These are phyloP conservation scores for Elegia similella DNA, from an alignment of 2,888 invertebrate species.

Conservation along the genomic window DNA sequence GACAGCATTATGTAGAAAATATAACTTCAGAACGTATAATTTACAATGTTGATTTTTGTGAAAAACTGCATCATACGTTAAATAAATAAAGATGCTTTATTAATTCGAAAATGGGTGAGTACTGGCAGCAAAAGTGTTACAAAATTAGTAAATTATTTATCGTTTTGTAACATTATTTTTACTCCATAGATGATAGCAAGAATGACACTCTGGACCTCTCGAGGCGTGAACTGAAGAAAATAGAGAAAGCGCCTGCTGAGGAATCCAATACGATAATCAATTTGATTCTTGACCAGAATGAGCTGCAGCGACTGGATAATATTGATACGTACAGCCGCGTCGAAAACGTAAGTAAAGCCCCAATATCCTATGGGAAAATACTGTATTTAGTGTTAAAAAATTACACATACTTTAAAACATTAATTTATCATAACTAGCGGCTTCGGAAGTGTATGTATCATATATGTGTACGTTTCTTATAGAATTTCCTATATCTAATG, in stretches of 20 bases:
- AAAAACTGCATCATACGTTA: slow-evolving; percentile 41
- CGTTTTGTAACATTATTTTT: slow-evolving; percentile 15
- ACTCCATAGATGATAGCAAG: slow-evolving; percentile 42
- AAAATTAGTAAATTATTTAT: background rate
- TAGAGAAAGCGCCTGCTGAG: slow-evolving; percentile 86
- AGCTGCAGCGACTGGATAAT: slow-evolving; percentile 92
- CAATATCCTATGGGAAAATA: background rate
- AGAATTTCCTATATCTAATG: too few species aligned
- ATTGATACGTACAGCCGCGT: slow-evolving; percentile 90
- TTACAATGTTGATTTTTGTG: slow-evolving; percentile 60
- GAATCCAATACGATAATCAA: slow-evolving; percentile 86
- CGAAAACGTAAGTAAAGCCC: slow-evolving; percentile 83
- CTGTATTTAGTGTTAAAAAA: too few species aligned
- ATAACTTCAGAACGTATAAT: slow-evolving; percentile 46
- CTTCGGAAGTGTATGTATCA: too few species aligned
- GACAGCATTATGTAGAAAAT: background rate
- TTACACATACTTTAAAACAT: too few species aligned
- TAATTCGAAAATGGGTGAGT: slow-evolving; percentile 57
- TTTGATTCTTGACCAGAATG: slow-evolving; percentile 92
- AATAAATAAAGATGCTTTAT: slow-evolving; percentile 49
- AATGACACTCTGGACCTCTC: slow-evolving; percentile 87
- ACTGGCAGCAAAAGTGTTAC: background rate
- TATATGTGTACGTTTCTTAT: too few species aligned
- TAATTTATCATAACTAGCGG: too few species aligned
- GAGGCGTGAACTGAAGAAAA: slow-evolving; percentile 90